Conservation (phyloP, 2,888 invertebrate genomes). For the Tuberolachnus salignus region DNA sequence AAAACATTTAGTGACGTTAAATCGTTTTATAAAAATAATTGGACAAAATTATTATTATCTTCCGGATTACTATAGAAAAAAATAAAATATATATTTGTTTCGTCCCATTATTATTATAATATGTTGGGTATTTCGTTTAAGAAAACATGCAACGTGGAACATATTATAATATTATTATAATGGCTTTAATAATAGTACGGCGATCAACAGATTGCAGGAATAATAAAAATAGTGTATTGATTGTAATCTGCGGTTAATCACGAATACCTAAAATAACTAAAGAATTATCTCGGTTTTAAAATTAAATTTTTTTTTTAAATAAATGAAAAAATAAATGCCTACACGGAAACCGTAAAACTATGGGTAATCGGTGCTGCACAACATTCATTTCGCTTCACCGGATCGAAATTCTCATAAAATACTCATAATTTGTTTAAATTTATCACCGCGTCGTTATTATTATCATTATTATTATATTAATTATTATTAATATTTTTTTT, state of each 20-base stretch:
- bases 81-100: too few species aligned
- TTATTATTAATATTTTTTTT: too few species aligned
- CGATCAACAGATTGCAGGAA: too few species aligned
- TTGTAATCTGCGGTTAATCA: not conserved
- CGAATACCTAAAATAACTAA: not conserved
- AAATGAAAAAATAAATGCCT: too few species aligned
- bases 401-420: not conserved
- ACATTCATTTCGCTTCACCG: not conserved
- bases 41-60: constrained; percentile 39
- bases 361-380: too few species aligned
- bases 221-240: too few species aligned
- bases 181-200: too few species aligned
- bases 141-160: constrained; percentile 15
- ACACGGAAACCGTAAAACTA: too few species aligned
- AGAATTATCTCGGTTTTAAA: too few species aligned
- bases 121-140: constrained; percentile 33
- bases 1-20: constrained; percentile 16
- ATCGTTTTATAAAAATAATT: constrained; percentile 27
- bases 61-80: constrained; percentile 6
- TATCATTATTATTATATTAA: too few species aligned
- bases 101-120: constrained; percentile 16
- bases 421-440: too few species aligned
- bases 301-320: too few species aligned
- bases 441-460: not conserved
- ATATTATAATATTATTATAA: constrained; percentile 23